Evolutionary conservation across 1,140 invertebrate species (phyloP).

Genomic region (Tetramorium simillimum): DNA sequence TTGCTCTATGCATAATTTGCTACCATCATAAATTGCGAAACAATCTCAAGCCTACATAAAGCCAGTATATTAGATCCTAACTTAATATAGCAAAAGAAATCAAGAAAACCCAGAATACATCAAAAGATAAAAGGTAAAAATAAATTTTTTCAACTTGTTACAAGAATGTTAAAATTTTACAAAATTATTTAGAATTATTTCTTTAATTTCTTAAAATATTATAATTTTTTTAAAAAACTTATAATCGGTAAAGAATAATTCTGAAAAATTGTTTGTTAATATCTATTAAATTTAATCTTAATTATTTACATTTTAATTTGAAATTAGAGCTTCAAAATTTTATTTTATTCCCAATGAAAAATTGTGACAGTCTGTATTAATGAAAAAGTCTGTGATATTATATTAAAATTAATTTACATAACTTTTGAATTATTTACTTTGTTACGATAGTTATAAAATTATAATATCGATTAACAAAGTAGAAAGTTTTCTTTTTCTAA

Average conservation of each 20-base stretch:
- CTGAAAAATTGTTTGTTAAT: neutral
- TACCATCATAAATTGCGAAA: neutral
- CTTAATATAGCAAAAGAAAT: neutral
- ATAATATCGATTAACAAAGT: neutral
- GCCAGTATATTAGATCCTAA: neutral
- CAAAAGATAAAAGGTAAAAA: neutral
- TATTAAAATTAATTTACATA: neutral
- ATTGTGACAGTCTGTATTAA: neutral
- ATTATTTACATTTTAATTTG: neutral
- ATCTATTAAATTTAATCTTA: neutral
- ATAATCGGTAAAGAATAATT: neutral
- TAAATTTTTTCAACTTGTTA: neutral
- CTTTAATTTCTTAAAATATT: neutral
- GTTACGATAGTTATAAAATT: neutral
- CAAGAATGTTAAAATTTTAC: neutral
- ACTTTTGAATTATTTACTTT: neutral
- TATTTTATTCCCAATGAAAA: neutral
- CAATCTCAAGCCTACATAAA: neutral
- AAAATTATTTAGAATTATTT: neutral
- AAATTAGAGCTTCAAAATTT: neutral
- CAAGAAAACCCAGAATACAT: neutral
- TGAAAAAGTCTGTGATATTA: neutral
- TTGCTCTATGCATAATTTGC: neutral
- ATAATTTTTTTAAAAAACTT: neutral
- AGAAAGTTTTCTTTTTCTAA: neutral